phyloP scores from a whole-genome alignment of 2,888 invertebrate species.

The Teinopalpus imperialis region DNA sequence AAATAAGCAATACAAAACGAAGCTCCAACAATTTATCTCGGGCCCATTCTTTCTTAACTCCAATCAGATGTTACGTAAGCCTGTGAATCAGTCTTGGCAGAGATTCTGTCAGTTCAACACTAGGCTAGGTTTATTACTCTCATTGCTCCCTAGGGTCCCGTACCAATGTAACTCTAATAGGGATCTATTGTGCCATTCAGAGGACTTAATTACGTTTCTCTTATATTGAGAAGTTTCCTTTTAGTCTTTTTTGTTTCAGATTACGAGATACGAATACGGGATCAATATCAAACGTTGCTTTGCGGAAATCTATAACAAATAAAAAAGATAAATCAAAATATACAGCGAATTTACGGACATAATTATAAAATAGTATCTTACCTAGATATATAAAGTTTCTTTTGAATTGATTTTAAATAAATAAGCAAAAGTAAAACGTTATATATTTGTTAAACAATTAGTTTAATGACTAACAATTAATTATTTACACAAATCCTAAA shows the following conservation, averaged over 20 bases:
- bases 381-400: too few relatives aligned
- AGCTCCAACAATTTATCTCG: constrained; percentile 19
- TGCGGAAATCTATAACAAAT: too few relatives aligned
- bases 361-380: too few relatives aligned
- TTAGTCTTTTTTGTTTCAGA: constrained; percentile 4
- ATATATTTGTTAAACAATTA: too few relatives aligned
- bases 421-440: too few relatives aligned
- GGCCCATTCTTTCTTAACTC: constrained; percentile 17
- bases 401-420: too few relatives aligned
- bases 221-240: constrained; percentile 22
- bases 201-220: constrained; percentile 42
- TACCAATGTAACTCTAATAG: constrained; percentile 58
- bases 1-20: constrained; percentile 16
- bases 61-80: constrained; percentile 25
- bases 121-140: constrained; percentile 34
- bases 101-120: constrained; percentile 33
- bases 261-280: too few relatives aligned
- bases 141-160: constrained; percentile 53
- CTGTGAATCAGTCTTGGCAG: constrained; percentile 24
- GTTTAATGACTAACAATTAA: too few relatives aligned
- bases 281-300: too few relatives aligned
- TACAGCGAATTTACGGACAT: too few relatives aligned
- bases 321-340: too few relatives aligned
- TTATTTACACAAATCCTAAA: too few relatives aligned
- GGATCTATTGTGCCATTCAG: constrained; percentile 60